phyloP scores from a whole-genome alignment of 2,113 vertebrate species.

The Fregata magnificens region DNA sequence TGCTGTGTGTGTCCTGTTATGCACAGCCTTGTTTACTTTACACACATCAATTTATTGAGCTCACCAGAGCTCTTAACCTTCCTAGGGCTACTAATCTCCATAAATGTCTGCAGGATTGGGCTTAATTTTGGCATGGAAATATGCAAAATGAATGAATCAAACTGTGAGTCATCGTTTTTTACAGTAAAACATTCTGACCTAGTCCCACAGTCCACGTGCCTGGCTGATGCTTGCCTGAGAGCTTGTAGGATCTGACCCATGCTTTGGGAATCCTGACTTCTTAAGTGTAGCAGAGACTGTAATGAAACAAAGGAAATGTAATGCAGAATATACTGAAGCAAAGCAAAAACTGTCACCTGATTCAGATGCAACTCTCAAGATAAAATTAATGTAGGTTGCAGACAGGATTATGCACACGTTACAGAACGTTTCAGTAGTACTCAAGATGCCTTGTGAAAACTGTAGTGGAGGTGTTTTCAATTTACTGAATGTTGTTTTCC shows the following conservation, averaged over 20 bases:
- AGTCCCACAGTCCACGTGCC: neutral
- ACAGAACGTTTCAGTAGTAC: constrained; percentile 14
- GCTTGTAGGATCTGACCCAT: neutral
- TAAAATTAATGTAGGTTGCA: constrained; percentile 18
- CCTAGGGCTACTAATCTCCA: constrained; percentile 5
- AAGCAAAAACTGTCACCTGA: constrained; percentile 15
- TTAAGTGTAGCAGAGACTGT: neutral
- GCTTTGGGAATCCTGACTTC: neutral
- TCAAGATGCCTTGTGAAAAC: constrained; percentile 27
- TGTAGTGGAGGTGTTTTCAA: neutral
- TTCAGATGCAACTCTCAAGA: constrained; percentile 2
- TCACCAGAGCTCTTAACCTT: constrained; percentile 38
- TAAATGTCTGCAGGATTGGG: neutral
- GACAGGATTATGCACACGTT: neutral
- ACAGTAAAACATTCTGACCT: neutral
- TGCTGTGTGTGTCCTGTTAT: neutral
- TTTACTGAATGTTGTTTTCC: neutral
- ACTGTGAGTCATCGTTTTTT: constrained; percentile 31
- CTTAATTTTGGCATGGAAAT: constrained; percentile 31
- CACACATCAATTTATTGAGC: constrained; percentile 11
- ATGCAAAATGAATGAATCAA: neutral
- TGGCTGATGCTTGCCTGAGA: neutral
- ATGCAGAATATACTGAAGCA: constrained; percentile 2
- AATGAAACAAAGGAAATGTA: neutral
- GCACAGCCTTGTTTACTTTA: constrained; percentile 8